Conservation (phyloP, 2,888 invertebrate genomes). For the Bellardia bayeri region DNA sequence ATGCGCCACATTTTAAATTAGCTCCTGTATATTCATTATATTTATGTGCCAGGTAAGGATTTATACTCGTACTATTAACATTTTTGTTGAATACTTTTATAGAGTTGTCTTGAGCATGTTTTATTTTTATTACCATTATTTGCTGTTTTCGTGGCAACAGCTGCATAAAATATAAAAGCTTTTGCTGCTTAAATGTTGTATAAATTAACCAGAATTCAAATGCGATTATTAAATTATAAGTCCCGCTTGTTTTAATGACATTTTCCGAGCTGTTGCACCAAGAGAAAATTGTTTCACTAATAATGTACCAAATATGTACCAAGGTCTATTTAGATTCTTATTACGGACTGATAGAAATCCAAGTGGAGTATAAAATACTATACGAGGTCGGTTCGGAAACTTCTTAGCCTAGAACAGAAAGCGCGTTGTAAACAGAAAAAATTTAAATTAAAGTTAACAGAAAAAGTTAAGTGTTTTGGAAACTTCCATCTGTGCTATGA, state of each 20-base stretch:
- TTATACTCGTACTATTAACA: neutral
- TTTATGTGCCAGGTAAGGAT: constrained; percentile 91
- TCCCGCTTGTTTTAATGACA: neutral
- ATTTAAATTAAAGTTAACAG: too few relatives aligned
- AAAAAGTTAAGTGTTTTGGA: too few relatives aligned
- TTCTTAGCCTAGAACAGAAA: too few relatives aligned
- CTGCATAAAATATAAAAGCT: neutral
- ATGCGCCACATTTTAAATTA: constrained; percentile 95
- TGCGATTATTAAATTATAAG: neutral
- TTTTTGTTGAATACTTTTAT: neutral
- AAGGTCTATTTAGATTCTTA: too few relatives aligned
- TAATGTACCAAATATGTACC: too few relatives aligned
- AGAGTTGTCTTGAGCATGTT: constrained; percentile 17
- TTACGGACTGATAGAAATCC: too few relatives aligned
- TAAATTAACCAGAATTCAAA: neutral
- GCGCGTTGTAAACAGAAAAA: too few relatives aligned
- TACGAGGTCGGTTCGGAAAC: too few relatives aligned
- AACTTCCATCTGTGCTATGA: too few relatives aligned
- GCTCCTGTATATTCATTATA: constrained; percentile 99
- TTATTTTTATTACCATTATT: neutral
- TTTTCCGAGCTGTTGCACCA: too few relatives aligned
- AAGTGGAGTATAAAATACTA: too few relatives aligned
- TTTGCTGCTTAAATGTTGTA: constrained; percentile 23
- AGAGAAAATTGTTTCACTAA: too few relatives aligned
- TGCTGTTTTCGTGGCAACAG: neutral